phyloP scores from a whole-genome alignment of 2,797 vertebrate species.

The Enteromius thamalakanensis region DNA sequence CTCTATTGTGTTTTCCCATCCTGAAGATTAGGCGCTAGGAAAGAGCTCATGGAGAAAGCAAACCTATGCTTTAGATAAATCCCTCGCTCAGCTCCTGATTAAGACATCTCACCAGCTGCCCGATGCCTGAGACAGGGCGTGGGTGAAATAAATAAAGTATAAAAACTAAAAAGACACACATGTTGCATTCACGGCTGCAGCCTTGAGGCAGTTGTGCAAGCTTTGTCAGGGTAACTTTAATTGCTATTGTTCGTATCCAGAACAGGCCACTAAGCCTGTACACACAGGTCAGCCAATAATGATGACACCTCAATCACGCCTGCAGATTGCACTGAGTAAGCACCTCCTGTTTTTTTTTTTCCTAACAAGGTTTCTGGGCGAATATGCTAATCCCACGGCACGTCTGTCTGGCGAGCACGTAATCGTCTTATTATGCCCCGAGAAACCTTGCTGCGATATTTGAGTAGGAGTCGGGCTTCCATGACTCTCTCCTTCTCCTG shows the following conservation, averaged over 20 bases:
- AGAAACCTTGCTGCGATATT: conserved; percentile 82
- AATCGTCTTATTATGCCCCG: conserved; percentile 80
- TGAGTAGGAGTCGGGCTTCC: conserved; percentile 67
- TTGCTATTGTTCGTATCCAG: conserved; percentile 51
- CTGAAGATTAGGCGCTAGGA: conserved; percentile 39
- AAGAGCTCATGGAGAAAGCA: conserved; percentile 37
- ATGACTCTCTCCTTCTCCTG: conserved; percentile 64
- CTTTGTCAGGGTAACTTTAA: conserved; percentile 46
- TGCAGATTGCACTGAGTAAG: conserved; percentile 64
- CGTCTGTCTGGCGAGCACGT: conserved; percentile 75
- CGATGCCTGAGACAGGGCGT: not conserved
- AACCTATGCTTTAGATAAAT: conserved; percentile 46
- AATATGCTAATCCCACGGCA: conserved; percentile 84
- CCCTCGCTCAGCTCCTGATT: conserved; percentile 39
- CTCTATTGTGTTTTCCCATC: conserved; percentile 36
- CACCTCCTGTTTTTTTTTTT: conserved; percentile 65
- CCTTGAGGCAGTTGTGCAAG: conserved; percentile 33
- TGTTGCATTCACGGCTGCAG: not conserved
- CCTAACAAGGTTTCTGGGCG: conserved; percentile 75
- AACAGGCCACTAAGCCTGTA: conserved; percentile 44
- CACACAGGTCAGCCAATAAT: conserved; percentile 63
- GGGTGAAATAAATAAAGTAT: conserved; percentile 37
- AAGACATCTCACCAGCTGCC: conserved; percentile 29
- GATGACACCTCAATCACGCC: conserved; percentile 67
- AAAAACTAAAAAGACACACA: conserved; percentile 31